These are phyloP conservation scores for Hippocampus comes DNA, from an alignment of 2,113 vertebrate species.

Conservation along the genomic window DNA sequence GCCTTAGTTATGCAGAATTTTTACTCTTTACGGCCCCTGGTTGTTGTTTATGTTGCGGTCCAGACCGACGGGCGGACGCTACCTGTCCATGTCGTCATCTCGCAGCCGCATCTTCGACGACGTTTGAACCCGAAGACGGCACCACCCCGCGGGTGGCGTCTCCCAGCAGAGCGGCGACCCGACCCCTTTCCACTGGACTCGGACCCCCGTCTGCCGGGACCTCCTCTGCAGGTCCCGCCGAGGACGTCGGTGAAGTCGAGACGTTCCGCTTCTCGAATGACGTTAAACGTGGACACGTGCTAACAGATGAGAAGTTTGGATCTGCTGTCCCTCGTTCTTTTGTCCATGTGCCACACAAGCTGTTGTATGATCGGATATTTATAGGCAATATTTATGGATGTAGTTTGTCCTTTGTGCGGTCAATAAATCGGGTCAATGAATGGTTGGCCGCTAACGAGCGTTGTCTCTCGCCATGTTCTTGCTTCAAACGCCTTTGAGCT, in stretches of 20 bases:
- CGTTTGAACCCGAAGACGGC: slow-evolving; percentile 63
- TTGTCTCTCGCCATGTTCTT: no score
- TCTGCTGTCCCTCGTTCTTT: background rate
- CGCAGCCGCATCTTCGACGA: slow-evolving; percentile 91
- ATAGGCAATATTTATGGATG: background rate
- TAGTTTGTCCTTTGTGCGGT: background rate
- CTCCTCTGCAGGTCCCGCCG: background rate
- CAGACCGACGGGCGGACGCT: slow-evolving; percentile 87
- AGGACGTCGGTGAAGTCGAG: background rate
- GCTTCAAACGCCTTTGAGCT: no score
- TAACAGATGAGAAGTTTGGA: background rate
- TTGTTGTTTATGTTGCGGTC: background rate
- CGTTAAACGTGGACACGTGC: no score
- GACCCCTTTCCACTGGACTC: background rate
- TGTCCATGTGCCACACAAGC: background rate
- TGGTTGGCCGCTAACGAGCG: no score
- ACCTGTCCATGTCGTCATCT: slow-evolving; percentile 89
- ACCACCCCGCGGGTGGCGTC: background rate
- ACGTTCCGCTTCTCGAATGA: background rate
- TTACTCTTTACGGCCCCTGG: background rate
- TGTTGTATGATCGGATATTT: background rate
- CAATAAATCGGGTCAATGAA: background rate
- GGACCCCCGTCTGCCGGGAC: background rate
- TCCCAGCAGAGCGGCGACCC: background rate
- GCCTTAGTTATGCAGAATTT: no score